Conservation (phyloP, 2,797 vertebrate species). For the Rhabdomys pumilio region DNA sequence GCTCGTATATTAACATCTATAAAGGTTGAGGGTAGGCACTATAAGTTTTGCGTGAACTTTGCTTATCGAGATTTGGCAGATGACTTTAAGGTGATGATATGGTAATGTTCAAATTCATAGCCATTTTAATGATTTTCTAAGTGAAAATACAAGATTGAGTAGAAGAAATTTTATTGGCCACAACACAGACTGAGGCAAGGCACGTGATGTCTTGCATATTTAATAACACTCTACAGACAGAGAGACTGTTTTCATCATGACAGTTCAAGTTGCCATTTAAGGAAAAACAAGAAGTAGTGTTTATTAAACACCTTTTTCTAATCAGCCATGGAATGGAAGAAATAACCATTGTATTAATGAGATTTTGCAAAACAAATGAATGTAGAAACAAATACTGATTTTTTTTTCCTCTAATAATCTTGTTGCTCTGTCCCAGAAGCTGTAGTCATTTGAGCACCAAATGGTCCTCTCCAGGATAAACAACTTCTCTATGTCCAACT, state of each 20-base stretch:
- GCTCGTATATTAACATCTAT: not conserved
- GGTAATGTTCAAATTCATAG: constrained; percentile 83
- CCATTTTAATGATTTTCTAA: constrained; percentile 85
- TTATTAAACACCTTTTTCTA: constrained; percentile 64
- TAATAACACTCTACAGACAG: constrained; percentile 62
- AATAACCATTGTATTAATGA: constrained; percentile 69
- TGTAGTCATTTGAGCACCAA: constrained; percentile 60
- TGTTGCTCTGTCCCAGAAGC: constrained; percentile 40
- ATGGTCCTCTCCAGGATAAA: constrained; percentile 67
- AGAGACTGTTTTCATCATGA: constrained; percentile 60
- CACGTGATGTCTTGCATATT: constrained; percentile 72
- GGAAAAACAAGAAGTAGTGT: constrained; percentile 24
- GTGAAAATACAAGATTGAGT: constrained; percentile 82
- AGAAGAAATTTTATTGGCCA: constrained; percentile 82
- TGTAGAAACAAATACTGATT: constrained; percentile 65
- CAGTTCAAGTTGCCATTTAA: constrained; percentile 36
- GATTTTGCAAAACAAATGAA: constrained; percentile 70
- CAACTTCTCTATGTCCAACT: constrained; percentile 40
- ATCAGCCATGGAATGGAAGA: constrained; percentile 38
- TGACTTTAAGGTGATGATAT: constrained; percentile 71
- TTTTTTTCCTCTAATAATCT: constrained; percentile 49
- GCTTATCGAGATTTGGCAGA: constrained; percentile 81
- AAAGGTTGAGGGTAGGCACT: not conserved
- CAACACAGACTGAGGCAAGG: constrained; percentile 63
- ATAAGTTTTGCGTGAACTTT: constrained; percentile 61